Evolutionary conservation across 2,113 vertebrate species (phyloP).

Genomic region (Oreochromis aureus): DNA sequence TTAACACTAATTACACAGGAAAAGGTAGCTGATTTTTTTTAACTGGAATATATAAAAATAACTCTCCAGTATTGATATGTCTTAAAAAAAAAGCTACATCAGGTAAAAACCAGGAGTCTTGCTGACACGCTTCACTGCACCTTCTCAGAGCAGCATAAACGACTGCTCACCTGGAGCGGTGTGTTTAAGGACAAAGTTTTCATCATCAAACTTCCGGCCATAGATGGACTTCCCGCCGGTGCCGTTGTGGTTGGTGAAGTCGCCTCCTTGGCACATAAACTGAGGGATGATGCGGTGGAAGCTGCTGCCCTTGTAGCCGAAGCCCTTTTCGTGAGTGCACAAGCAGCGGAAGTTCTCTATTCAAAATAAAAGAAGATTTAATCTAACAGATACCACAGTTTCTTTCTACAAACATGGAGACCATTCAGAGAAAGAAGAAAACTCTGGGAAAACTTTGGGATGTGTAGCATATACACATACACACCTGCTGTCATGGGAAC

Average conservation of each 20-base stretch:
- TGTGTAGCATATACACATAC: neutral
- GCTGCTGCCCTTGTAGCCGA: slow-evolving; percentile 95
- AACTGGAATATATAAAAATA: accelerated
- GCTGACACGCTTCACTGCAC: neutral
- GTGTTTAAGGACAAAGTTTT: slow-evolving; percentile 98
- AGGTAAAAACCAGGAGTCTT: neutral
- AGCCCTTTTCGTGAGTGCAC: slow-evolving; percentile 94
- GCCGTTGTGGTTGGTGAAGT: slow-evolving; percentile 98
- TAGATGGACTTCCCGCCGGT: slow-evolving; percentile 97
- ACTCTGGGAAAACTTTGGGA: neutral
- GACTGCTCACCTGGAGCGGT: slow-evolving; percentile 80
- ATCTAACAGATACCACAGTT: neutral
- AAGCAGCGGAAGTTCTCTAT: slow-evolving; percentile 94
- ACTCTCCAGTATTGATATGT: neutral
- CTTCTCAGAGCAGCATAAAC: neutral
- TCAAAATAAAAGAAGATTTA: neutral
- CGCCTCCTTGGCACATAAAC: slow-evolving; percentile 97
- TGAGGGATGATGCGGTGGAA: slow-evolving; percentile 95
- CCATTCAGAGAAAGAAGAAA: neutral
- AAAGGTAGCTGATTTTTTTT: neutral
- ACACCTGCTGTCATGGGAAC: slow-evolving; percentile 95
- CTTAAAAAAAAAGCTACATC: neutral
- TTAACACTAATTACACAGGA: neutral
- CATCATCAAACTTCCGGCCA: slow-evolving; percentile 92
- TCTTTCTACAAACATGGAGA: neutral